phyloP scores from a whole-genome alignment of 2,888 invertebrate species.

The Ochropacha duplaris region DNA sequence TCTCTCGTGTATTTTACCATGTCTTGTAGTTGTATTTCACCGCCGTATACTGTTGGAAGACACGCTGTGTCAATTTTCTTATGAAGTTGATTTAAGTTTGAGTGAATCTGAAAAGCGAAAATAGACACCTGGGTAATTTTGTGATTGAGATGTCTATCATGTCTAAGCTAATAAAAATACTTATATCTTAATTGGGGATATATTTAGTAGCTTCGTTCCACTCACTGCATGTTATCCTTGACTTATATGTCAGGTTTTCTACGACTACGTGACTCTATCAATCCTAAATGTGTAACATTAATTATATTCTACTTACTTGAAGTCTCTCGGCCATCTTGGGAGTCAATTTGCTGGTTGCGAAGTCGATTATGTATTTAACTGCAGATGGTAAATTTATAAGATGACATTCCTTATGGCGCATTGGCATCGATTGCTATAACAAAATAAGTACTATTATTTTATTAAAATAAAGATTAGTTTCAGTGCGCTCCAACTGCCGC shows the following conservation, averaged over 20 bases:
- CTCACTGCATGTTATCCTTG: too few species aligned
- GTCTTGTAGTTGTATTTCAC: slow-evolving; percentile 85
- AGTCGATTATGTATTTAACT: slow-evolving; percentile 89
- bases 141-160: too few species aligned
- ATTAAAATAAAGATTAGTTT: slow-evolving; percentile 5
- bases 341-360: slow-evolving; percentile 86
- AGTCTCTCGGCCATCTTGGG: slow-evolving; percentile 88
- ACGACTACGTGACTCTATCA: too few species aligned
- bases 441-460: slow-evolving; percentile 4
- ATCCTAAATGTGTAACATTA: background rate
- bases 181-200: too few species aligned
- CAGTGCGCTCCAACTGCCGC: too few species aligned
- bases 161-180: too few species aligned
- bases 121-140: too few species aligned
- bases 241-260: too few species aligned
- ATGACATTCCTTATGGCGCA: slow-evolving; percentile 91
- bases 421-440: slow-evolving; percentile 88
- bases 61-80: slow-evolving; percentile 84
- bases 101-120: slow-evolving; percentile 75
- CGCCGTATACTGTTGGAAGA: slow-evolving; percentile 89
- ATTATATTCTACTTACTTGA: slow-evolving; percentile 65
- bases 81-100: slow-evolving; percentile 82
- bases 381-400: slow-evolving; percentile 87
- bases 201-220: too few species aligned
- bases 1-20: slow-evolving; percentile 88